Conservation (phyloP, 2,113 vertebrate genomes). For the Perognathus longimembris region DNA sequence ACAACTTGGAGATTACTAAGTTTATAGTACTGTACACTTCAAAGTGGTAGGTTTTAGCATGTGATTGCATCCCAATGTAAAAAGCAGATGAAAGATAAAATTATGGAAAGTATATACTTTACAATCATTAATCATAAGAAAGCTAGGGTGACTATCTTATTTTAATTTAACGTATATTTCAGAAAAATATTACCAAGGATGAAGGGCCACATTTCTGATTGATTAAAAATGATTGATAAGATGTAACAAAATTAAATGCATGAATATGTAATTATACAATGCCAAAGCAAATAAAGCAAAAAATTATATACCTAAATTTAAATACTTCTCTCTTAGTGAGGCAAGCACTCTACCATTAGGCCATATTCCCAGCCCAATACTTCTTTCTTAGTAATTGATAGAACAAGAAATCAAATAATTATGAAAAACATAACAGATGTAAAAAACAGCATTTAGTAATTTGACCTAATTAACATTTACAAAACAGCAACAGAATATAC, state of each 20-base stretch:
- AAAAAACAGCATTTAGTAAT: slow-evolving; percentile 26
- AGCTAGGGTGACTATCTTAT: background rate
- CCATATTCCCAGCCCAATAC: too few species aligned
- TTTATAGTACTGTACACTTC: background rate
- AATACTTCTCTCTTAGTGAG: background rate
- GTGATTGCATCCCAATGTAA: background rate
- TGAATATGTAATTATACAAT: background rate
- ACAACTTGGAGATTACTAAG: background rate
- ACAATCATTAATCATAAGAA: slow-evolving; percentile 2
- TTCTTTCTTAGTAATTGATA: slow-evolving; percentile 10
- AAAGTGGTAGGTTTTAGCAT: background rate
- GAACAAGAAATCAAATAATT: slow-evolving; percentile 5
- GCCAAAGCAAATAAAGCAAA: slow-evolving; percentile 35
- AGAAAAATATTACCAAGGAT: slow-evolving; percentile 4
- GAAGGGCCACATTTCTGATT: background rate
- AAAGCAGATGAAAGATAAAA: slow-evolving; percentile 14
- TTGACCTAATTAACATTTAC: background rate
- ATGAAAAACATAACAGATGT: background rate
- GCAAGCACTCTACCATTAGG: too few species aligned
- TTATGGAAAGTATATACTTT: background rate
- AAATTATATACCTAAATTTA: slow-evolving; percentile 2
- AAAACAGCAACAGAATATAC: background rate
- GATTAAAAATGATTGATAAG: background rate
- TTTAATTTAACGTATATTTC: background rate
- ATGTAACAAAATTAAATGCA: slow-evolving; percentile 47